These are phyloP conservation scores for Panthera tigris DNA, from an alignment of 2,113 vertebrate genomes.

Conservation along the genomic window DNA sequence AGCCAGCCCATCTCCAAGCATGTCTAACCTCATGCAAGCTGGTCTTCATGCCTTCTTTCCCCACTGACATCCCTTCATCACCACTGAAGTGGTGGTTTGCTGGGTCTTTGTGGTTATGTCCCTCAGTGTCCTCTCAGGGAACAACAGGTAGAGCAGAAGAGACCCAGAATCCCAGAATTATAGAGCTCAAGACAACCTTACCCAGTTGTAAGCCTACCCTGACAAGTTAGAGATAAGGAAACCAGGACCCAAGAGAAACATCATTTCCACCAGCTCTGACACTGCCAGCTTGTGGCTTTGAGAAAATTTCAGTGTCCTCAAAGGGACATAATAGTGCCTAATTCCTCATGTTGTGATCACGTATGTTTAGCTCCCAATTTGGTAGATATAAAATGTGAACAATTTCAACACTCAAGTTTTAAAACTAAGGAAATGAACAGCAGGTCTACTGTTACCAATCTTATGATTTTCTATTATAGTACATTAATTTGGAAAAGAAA, in stretches of 20 bases:
- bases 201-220: neutral
- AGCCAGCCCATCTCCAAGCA: neutral
- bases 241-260: neutral
- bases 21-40: neutral
- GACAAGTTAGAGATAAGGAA: neutral
- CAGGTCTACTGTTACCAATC: neutral
- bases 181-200: neutral
- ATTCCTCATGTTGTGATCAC: neutral
- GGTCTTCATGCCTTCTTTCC: neutral
- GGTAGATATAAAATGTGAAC: neutral
- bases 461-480: neutral
- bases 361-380: neutral
- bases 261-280: neutral
- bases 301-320: neutral
- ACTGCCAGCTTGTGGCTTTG: neutral
- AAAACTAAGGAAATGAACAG: neutral
- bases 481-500: neutral
- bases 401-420: neutral
- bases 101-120: neutral
- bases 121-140: neutral
- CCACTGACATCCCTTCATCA: neutral
- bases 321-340: neutral
- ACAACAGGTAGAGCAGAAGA: neutral
- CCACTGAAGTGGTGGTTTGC: neutral
- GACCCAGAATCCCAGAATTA: neutral